Evolutionary conservation across 2,888 invertebrate genomes (phyloP).

Genomic region (Acleris sparsana): DNA sequence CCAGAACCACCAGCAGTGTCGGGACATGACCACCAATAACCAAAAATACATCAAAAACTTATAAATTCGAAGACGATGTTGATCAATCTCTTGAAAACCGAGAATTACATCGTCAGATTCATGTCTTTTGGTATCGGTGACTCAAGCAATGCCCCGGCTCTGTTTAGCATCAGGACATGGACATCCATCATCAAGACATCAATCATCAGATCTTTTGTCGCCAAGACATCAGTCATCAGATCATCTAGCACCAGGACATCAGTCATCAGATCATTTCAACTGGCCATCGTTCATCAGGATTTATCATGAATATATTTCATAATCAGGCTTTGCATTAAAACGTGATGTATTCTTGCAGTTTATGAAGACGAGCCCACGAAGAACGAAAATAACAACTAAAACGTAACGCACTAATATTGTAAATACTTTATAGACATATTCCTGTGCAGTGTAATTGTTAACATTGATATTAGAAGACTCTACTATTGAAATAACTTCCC

Average conservation of each 20-base stretch:
- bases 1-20: not conserved
- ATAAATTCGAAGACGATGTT: not conserved
- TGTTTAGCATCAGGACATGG: constrained; percentile 12
- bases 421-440: constrained; percentile 17
- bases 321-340: constrained; percentile 5
- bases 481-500: not conserved
- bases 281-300: constrained; percentile 1
- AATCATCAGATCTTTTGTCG: not conserved
- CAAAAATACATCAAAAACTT: not conserved
- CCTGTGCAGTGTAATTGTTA: constrained; percentile 2
- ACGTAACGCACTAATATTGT: constrained; percentile 31
- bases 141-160: constrained; percentile 7
- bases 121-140: not conserved
- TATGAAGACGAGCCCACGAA: constrained; percentile 18
- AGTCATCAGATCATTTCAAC: not conserved
- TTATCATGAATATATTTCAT: not conserved
- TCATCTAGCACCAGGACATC: not conserved
- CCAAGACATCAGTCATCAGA: not conserved
- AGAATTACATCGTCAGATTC: no score
- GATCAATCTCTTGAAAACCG: no score
- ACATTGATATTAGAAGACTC: not conserved
- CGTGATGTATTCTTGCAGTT: constrained; percentile 20
- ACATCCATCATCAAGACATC: constrained; percentile 14
- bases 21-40: not conserved
- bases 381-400: constrained; percentile 29